Percentiles rank a stretch among this genome's conserved stretches.
These are phyloP conservation scores for Apotomis betuletana DNA, from an alignment of 2,888 invertebrate genomes.

Conservation along the genomic window DNA sequence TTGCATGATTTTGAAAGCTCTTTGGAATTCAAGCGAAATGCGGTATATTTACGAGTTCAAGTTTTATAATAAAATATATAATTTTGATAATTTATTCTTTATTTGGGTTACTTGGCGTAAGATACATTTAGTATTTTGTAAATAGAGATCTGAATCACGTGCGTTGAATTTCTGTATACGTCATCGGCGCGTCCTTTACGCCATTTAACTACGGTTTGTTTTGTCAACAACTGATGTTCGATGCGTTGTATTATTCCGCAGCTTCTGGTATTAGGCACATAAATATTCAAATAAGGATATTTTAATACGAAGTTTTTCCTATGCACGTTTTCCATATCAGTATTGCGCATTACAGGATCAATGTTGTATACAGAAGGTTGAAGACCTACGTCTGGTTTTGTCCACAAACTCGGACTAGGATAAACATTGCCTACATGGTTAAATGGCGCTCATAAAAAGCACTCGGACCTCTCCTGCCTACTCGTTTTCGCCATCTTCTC, in stretches of 20 bases:
- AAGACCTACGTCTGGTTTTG: conserved; percentile 10
- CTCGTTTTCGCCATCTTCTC: conserved; percentile 25
- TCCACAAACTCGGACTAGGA: neutral
- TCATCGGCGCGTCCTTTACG: conserved; percentile 12
- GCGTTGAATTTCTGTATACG: conserved; percentile 1
- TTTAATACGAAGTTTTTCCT: conserved; percentile 25
- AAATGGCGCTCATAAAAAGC: conserved; percentile 19
- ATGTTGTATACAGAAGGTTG: conserved; percentile 4
- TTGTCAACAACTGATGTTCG: conserved; percentile 17
- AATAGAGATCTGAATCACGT: neutral
- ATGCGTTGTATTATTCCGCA: conserved; percentile 14
- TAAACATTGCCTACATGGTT: conserved; percentile 34
- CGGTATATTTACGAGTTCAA: conserved; percentile 32
- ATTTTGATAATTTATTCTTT: conserved; percentile 24
- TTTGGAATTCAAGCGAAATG: conserved; percentile 31
- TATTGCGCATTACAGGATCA: conserved; percentile 25
- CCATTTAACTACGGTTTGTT: conserved; percentile 18
- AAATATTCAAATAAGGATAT: conserved; percentile 26
- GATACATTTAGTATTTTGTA: neutral
- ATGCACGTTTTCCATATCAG: conserved; percentile 22
- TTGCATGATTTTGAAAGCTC: conserved; percentile 36
- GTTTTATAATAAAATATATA: conserved; percentile 26
- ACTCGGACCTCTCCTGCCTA: conserved; percentile 28
- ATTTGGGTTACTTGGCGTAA: conserved; percentile 12
- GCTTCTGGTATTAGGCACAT: conserved; percentile 9